These are phyloP conservation scores for Irena cyanogastra DNA, from an alignment of 2,113 vertebrate genomes.

Conservation along the genomic window DNA sequence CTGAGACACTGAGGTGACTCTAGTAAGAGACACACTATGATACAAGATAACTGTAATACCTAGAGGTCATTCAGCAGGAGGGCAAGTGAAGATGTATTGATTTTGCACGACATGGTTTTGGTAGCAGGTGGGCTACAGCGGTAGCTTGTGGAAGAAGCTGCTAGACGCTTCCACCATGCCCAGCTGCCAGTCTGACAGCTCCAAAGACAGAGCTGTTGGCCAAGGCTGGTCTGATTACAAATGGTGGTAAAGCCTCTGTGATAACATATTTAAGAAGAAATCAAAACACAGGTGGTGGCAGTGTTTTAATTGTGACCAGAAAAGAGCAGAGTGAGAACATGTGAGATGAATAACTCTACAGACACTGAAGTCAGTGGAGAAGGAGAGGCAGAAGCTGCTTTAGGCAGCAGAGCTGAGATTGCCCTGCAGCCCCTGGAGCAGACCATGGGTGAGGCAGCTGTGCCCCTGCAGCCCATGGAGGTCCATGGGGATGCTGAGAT, in stretches of 20 bases:
- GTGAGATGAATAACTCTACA: background rate
- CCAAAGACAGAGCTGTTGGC: background rate
- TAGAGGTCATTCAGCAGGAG: background rate
- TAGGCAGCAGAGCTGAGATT: rapidly evolving
- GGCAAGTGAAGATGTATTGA: background rate
- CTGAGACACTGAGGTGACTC: rapidly evolving
- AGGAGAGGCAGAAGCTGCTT: background rate
- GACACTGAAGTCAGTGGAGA: background rate
- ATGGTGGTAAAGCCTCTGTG: background rate
- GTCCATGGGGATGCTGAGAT: background rate
- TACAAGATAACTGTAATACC: background rate
- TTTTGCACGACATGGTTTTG: background rate
- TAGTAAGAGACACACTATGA: rapidly evolving
- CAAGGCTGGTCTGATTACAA: background rate
- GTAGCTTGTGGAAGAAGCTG: background rate
- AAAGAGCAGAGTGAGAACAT: background rate
- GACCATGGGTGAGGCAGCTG: background rate
- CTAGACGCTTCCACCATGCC: background rate
- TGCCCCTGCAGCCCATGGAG: background rate
- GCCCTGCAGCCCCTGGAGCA: background rate
- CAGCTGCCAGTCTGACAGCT: background rate
- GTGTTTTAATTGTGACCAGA: background rate
- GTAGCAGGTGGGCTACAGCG: background rate
- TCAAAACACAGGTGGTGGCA: background rate
- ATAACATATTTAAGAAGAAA: background rate